Percentiles rank a stretch among this genome's conserved stretches.
phyloP scores from a whole-genome alignment of 1,140 invertebrate genomes.

The Cydia splendana region DNA sequence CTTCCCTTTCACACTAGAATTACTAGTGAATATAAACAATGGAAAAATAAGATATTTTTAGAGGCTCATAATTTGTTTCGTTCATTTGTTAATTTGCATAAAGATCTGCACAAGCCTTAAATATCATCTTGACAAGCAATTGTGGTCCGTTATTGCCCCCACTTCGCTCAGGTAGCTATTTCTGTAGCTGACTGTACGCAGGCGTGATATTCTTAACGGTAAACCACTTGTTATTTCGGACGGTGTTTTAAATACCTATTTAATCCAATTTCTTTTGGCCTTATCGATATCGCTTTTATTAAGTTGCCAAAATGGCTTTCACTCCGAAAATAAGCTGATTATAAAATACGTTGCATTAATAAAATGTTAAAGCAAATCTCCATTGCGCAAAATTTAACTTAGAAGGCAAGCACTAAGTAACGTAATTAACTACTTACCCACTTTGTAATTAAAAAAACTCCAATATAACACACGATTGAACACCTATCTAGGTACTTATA shows the following conservation, averaged over 20 bases:
- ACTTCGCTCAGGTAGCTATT: neutral
- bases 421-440: neutral
- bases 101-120: too few relatives aligned
- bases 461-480: too few relatives aligned
- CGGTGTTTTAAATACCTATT: neutral
- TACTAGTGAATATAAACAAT: too few relatives aligned
- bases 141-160: too few relatives aligned
- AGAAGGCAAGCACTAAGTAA: neutral
- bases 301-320: constrained; percentile 3
- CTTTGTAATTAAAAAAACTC: too few relatives aligned
- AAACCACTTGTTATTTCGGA: neutral
- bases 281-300: constrained; percentile 8
- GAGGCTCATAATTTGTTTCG: too few relatives aligned
- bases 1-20: too few relatives aligned
- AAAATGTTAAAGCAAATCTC: neutral
- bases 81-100: too few relatives aligned
- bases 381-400: neutral
- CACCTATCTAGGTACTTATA: too few relatives aligned
- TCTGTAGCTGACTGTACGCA: neutral
- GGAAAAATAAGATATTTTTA: too few relatives aligned
- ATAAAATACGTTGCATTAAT: neutral
- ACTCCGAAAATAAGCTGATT: neutral
- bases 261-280: constrained; percentile 6
- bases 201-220: neutral
- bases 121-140: too few relatives aligned